Evolutionary conservation across 2,888 invertebrate genomes (phyloP), one percentile per base, ranked within the genome.

Genomic region (Plutella xylostella): DNA sequence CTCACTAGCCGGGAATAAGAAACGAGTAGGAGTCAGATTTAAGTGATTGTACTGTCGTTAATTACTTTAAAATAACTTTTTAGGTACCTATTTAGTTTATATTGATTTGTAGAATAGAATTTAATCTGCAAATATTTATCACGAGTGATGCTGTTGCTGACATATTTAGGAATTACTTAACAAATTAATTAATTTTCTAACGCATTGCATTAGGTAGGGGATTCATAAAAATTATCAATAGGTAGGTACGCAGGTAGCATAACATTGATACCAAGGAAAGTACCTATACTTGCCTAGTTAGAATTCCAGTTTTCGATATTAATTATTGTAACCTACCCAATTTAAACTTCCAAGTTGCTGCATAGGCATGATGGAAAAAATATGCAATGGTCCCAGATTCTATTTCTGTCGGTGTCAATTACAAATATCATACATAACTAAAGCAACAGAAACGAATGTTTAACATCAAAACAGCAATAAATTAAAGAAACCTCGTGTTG

Each of bases 401-500:
- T 38, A 46, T 40, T 28, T 41, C 19, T 48, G 45, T 43, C 43
- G 41, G 40, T 48, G 31, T 43, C 46, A 41, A 37, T 43, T 25
- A 25, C 6, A 12, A 22, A 28, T 40, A 40, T 15, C 3, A 25
- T 15, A 15, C 7, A 12, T 3, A 12, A 28, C 18, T 18, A 43
- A 48, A 43, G 46, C 30, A 43, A 46, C 37, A 15, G 22, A 44
- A 39, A 44, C 44, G 44, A 45, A 45, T 45, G 40, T 41, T 40
- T 18, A 11, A 20, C 48, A 20, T 42, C 53, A 51, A 50, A 49
- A 54, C 55, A 60, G 50, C 57, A 65, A 74, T 75, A 74, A 73
- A 76, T 75, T 54, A 61, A 51, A 56, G 51, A 51, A 51, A 45
- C 52, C 43, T 51, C 49, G 41, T 38, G 54, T 51, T 60, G 65